phyloP scores from a whole-genome alignment of 1,140 invertebrate species.

The Temnothorax longispinosus region DNA sequence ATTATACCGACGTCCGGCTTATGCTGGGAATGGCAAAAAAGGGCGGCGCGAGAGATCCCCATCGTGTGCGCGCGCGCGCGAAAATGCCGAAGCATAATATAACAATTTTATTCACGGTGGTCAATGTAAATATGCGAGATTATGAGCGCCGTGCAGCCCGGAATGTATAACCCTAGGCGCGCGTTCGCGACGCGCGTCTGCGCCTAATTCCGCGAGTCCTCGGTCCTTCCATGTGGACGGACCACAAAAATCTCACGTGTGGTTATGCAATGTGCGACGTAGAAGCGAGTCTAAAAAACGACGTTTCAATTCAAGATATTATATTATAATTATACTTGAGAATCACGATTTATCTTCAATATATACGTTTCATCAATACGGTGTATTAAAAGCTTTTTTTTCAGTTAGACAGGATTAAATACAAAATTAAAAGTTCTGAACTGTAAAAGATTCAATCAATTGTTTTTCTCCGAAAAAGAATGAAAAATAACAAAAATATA shows the following conservation, averaged over 20 bases:
- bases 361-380: neutral
- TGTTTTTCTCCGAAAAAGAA: neutral
- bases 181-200: slow-evolving; percentile 51
- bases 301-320: neutral
- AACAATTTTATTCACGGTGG: slow-evolving; percentile 71
- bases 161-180: slow-evolving; percentile 22
- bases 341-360: neutral
- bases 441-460: neutral
- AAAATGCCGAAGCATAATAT: slow-evolving; percentile 68
- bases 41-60: neutral
- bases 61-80: neutral
- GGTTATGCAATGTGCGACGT: neutral
- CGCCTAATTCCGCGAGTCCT: slow-evolving; percentile 64
- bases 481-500: neutral
- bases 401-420: neutral
- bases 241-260: neutral
- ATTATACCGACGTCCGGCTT: slow-evolving; percentile 48
- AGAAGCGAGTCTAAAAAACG: neutral
- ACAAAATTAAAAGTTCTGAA: neutral
- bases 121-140: slow-evolving; percentile 71
- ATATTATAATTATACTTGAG: neutral
- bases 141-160: slow-evolving; percentile 60
- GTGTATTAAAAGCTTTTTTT: neutral
- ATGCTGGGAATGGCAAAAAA: slow-evolving; percentile 46
- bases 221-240: neutral